Percentiles rank a stretch among this genome's conserved stretches.
These are phyloP conservation scores for Corydoras maculifer DNA, from an alignment of 2,113 vertebrate genomes.

Conservation along the genomic window DNA sequence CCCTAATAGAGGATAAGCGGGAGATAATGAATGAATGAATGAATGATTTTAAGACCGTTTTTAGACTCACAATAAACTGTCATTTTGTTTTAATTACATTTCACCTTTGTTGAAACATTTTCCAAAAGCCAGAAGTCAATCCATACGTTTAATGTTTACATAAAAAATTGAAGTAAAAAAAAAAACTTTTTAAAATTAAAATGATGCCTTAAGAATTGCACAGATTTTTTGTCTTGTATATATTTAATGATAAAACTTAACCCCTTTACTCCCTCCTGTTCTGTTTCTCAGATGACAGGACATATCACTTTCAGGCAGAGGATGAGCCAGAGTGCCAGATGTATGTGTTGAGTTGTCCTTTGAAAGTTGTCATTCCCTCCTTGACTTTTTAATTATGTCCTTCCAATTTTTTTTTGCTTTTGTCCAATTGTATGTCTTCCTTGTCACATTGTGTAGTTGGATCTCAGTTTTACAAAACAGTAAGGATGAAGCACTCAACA, in stretches of 20 bases:
- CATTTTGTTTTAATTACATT: too few relatives aligned
- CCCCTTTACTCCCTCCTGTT: background rate
- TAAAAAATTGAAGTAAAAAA: too few relatives aligned
- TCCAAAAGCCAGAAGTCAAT: too few relatives aligned
- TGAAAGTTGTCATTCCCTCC: background rate
- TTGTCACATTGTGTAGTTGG: conserved; percentile 71
- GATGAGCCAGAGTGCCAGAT: conserved; percentile 77
- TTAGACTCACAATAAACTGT: too few relatives aligned
- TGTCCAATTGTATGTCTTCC: conserved; percentile 25
- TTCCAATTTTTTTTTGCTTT: conserved; percentile 15
- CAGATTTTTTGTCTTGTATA: background rate
- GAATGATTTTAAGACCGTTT: too few relatives aligned
- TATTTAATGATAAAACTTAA: background rate
- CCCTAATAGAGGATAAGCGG: too few relatives aligned
- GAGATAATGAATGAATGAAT: too few relatives aligned
- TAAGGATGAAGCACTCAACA: conserved; percentile 95
- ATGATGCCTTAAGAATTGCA: background rate
- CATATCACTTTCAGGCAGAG: conserved; percentile 76
- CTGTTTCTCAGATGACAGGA: conserved; percentile 65
- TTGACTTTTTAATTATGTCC: background rate
- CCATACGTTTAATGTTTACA: too few relatives aligned
- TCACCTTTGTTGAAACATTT: too few relatives aligned
- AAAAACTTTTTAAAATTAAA: background rate
- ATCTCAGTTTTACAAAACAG: conserved; percentile 98
- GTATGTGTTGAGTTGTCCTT: conserved; percentile 37